phyloP scores from a whole-genome alignment of 2,888 invertebrate genomes.

The Zeuzera pyrina region DNA sequence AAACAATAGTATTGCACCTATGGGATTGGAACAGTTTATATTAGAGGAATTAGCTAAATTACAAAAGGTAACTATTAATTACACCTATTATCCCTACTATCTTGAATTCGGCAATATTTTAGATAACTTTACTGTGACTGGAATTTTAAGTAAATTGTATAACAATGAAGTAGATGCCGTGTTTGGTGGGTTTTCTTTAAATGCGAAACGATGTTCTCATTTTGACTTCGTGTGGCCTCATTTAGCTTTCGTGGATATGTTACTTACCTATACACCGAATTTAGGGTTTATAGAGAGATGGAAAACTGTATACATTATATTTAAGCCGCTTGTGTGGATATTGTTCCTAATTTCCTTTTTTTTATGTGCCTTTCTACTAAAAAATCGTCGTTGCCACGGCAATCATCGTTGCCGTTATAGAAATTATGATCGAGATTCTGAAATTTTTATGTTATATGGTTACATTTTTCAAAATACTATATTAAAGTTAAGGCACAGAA shows the following conservation, averaged over 20 bases:
- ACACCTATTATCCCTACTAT: conserved; percentile 3
- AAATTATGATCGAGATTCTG: no score
- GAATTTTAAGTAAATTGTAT: conserved; percentile 6
- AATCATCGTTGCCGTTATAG: no score
- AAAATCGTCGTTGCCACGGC: no score
- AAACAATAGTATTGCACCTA: background rate
- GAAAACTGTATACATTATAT: conserved; percentile 10
- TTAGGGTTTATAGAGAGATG: conserved; percentile 8
- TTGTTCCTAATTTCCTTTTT: conserved; percentile 3
- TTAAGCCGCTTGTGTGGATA: conserved; percentile 6
- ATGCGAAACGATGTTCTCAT: conserved; percentile 4
- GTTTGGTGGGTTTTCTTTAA: conserved; percentile 8
- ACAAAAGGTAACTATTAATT: conserved; percentile 5
- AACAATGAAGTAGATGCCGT: conserved; percentile 9
- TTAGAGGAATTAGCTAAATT: conserved; percentile 5
- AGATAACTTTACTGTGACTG: conserved; percentile 9
- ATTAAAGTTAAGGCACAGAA: background rate
- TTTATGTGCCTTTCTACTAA: conserved; percentile 4
- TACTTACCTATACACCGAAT: conserved; percentile 4
- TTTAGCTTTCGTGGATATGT: conserved; percentile 7
- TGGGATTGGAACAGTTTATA: conserved; percentile 11
- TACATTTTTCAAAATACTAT: conserved; percentile 1
- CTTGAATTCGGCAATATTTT: conserved; percentile 8
- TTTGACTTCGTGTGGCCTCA: conserved; percentile 9
- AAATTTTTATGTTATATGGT: conserved; percentile 4